These are phyloP conservation scores for Dinomys branickii DNA, from an alignment of 2,113 vertebrate genomes.

Conservation along the genomic window DNA sequence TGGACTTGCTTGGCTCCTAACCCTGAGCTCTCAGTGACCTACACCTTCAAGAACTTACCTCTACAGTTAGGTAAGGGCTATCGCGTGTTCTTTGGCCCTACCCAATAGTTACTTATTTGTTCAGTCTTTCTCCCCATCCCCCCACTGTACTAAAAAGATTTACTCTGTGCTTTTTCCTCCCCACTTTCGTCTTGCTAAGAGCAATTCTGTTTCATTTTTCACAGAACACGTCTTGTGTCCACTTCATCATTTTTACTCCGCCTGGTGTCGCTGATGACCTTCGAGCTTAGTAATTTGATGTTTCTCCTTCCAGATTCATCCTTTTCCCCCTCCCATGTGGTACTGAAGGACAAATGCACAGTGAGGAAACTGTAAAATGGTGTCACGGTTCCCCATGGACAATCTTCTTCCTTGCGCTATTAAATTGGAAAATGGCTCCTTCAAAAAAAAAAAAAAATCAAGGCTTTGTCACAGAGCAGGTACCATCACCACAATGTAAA, in stretches of 20 bases:
- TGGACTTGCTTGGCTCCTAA: conserved; percentile 31
- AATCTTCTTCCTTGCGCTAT: conserved; percentile 71
- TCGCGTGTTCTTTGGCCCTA: conserved; percentile 46
- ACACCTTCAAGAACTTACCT: conserved; percentile 41
- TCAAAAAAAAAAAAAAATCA: conserved; percentile 29
- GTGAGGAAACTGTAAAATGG: conserved; percentile 73
- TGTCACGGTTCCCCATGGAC: conserved; percentile 71
- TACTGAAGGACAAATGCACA: conserved; percentile 74
- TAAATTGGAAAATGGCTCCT: conserved; percentile 70
- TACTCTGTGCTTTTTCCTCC: neutral
- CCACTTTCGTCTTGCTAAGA: conserved; percentile 66
- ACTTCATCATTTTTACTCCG: conserved; percentile 71
- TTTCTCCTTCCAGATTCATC: conserved; percentile 58
- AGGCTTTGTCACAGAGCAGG: conserved; percentile 61
- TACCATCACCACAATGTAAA: conserved; percentile 63
- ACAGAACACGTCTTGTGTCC: conserved; percentile 69
- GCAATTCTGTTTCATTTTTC: conserved; percentile 69
- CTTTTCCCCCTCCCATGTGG: conserved; percentile 51
- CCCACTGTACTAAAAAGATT: conserved; percentile 8
- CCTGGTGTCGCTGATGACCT: conserved; percentile 79
- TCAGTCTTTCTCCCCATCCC: neutral
- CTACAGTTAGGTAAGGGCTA: conserved; percentile 21
- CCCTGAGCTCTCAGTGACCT: neutral
- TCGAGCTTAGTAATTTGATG: conserved; percentile 48
- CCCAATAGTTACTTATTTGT: neutral